Evolutionary conservation across 2,113 vertebrate species (phyloP), one percentile per base, ranked within the genome.

Genomic region (Silurus meridionalis): DNA sequence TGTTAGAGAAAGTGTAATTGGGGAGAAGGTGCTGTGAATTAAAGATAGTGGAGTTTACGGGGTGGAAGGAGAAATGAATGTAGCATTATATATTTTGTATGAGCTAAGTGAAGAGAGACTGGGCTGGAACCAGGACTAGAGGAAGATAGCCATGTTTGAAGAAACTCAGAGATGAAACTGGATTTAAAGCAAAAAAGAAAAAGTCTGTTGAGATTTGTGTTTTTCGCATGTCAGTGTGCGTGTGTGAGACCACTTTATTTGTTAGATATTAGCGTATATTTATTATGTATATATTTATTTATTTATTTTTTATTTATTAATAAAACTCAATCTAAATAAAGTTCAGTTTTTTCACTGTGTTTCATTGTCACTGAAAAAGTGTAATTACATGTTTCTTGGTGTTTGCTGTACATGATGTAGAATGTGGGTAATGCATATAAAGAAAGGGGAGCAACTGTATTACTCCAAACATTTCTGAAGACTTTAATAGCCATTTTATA

Each of bases 251-350:
- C 85, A 85, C 53, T 25, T 89, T 57, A 83, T 91, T 88, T 85
- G 61, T 83, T 48, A 48, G 71, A 86, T 86, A 83, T 88, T 88
- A 74, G 83, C 92, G 91, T 92, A 94, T 97, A 98, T 95, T 98
- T 99, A 98, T 99, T 98, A 95, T 96, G 96, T 96, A 95, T 93
- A 95, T 95, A 96, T 92, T 96, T 94, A 94, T 95, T 95, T 98
- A 98, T 99, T 99, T 98, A 97, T 95, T 96, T 95, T 96, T 95
- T 95, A 61, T 80, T 94, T 94, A 94, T 86, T 89, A 94, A 95
- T 93, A 93, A 94, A 94, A 75, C 37, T 85, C 85, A 7, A 74
- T 9, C 4, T 2, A 23, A 85, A 19, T 50, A 60, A 64, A 55
- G 13, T 5, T 53, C 50, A 25, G 10, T 6, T 3, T 25, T 53